Conservation (phyloP, 1,140 invertebrate genomes). For the Bombus polaris region DNA sequence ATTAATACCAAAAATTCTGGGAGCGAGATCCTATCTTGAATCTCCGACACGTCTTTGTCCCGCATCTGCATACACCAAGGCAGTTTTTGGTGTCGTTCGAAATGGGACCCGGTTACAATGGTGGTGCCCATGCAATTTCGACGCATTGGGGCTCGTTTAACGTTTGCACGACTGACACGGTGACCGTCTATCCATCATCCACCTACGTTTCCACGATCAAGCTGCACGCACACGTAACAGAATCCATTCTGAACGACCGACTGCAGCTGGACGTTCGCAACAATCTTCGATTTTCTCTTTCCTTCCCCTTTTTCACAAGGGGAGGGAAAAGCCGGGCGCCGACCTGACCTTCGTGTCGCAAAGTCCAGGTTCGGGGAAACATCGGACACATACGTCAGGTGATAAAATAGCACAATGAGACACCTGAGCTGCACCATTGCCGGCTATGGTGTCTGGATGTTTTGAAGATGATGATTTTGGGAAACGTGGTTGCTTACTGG, state of each 20-base stretch:
- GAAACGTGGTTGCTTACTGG: not conserved
- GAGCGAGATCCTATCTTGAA: conserved; percentile 47
- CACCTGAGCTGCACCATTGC: conserved; percentile 46
- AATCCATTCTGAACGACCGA: conserved; percentile 46
- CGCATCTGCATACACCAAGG: conserved; percentile 61
- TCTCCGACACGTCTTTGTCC: conserved; percentile 51
- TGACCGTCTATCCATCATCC: conserved; percentile 81
- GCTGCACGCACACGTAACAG: not conserved
- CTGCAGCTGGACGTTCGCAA: conserved; percentile 71
- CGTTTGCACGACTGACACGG: conserved; percentile 72
- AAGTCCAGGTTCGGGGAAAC: conserved; percentile 19
- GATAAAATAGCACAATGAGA: conserved; percentile 59
- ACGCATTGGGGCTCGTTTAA: conserved; percentile 67
- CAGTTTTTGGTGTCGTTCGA: conserved; percentile 29
- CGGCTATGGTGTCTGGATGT: not conserved
- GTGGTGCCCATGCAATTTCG: conserved; percentile 64
- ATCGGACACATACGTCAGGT: conserved; percentile 55
- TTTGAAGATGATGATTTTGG: not conserved
- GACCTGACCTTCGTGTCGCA: conserved; percentile 42
- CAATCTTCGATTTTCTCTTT: not conserved
- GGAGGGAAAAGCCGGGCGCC: conserved; percentile 27
- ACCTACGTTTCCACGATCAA: conserved; percentile 68
- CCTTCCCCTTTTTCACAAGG: not conserved
- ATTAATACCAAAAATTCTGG: not conserved
- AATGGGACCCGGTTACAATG: conserved; percentile 50